Evolutionary conservation across 2,888 invertebrate genomes (phyloP).

Genomic region (Nezara viridula): DNA sequence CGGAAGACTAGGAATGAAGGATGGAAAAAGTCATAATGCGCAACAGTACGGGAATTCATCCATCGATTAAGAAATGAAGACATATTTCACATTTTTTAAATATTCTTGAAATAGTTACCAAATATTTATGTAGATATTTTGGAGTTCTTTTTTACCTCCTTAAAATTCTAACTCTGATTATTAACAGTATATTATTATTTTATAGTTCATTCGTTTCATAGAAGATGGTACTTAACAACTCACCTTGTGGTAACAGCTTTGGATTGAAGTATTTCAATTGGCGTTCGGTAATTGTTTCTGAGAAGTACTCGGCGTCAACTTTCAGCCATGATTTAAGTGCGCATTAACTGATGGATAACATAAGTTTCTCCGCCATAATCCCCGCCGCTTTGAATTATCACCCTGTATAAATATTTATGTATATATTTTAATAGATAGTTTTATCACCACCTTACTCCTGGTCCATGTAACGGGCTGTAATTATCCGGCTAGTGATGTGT

Average conservation of each 20-base stretch:
- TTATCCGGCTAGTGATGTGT: neutral
- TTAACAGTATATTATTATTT: too few species aligned
- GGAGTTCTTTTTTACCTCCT: too few species aligned
- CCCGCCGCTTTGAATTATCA: neutral
- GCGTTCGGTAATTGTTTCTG: neutral
- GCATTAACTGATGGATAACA: neutral
- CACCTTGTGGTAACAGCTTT: neutral
- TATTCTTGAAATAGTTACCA: too few species aligned
- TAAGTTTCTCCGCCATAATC: neutral
- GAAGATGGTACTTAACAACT: neutral
- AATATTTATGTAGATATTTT: too few species aligned
- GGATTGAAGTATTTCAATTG: conserved; percentile 10
- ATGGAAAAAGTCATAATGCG: too few species aligned
- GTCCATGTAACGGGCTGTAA: neutral
- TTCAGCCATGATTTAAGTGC: conserved; percentile 1
- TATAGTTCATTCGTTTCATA: neutral
- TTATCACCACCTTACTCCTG: neutral
- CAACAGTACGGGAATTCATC: too few species aligned
- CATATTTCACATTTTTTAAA: too few species aligned
- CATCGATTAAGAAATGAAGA: too few species aligned
- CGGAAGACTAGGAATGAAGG: too few species aligned
- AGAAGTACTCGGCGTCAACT: neutral
- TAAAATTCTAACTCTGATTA: too few species aligned
- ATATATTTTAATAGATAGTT: neutral
- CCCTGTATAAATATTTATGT: neutral